phyloP scores from a whole-genome alignment of 2,113 vertebrate genomes.

The Danionella cerebrum region DNA sequence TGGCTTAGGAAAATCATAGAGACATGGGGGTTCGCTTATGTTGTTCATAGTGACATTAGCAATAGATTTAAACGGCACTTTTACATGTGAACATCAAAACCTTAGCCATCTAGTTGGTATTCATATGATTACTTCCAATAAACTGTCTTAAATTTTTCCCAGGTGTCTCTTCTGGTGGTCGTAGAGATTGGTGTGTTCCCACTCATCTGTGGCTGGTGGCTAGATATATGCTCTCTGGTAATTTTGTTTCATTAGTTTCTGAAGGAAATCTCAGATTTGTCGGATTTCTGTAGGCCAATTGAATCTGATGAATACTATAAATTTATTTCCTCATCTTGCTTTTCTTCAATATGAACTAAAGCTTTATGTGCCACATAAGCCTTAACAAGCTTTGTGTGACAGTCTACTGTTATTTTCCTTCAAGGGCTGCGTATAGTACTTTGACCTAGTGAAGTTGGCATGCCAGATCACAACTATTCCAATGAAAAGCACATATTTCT shows the following conservation, averaged over 20 bases:
- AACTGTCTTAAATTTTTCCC: conserved; percentile 4
- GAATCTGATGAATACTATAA: neutral
- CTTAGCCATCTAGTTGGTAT: no score
- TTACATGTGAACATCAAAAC: no score
- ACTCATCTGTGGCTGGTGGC: conserved; percentile 97
- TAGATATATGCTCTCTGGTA: conserved; percentile 95
- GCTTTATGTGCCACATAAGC: neutral
- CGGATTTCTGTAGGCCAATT: neutral
- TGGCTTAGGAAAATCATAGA: no score
- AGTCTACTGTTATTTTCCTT: no score
- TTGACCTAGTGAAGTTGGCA: no score
- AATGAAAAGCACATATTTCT: no score
- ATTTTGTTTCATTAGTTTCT: conserved; percentile 36
- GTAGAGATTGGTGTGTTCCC: conserved; percentile 96
- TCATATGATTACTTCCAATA: neutral
- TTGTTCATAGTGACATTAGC: no score
- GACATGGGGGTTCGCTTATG: no score
- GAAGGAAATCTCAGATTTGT: neutral
- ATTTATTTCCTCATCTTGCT: neutral
- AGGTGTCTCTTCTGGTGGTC: conserved; percentile 93
- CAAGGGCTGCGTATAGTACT: no score
- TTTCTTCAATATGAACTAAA: neutral
- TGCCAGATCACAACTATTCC: no score
- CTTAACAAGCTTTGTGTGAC: neutral
- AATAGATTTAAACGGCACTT: no score